These are phyloP conservation scores for Myzus persicae DNA, from an alignment of 1,140 invertebrate genomes.

Conservation along the genomic window DNA sequence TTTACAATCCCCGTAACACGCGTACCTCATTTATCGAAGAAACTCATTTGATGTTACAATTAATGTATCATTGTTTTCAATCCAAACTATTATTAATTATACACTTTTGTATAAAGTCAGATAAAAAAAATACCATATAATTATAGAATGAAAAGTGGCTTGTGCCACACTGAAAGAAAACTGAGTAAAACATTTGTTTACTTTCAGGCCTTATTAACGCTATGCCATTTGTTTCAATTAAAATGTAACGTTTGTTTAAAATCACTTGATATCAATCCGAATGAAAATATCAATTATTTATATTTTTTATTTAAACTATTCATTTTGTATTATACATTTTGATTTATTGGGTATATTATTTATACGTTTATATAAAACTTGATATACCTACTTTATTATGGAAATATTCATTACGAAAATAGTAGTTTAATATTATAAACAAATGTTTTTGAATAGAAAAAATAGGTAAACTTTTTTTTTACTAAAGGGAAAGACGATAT, in stretches of 20 bases:
- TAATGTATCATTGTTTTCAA: conserved; percentile 19
- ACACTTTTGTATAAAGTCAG: not conserved
- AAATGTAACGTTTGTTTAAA: not conserved
- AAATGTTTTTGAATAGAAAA: not conserved
- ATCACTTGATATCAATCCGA: not conserved
- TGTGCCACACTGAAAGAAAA: not conserved
- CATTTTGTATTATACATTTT: conserved; percentile 11
- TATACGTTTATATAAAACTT: not conserved
- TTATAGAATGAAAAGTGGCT: not conserved
- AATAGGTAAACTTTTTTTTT: not conserved
- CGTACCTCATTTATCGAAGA: not conserved
- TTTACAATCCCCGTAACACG: not conserved
- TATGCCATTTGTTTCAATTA: not conserved
- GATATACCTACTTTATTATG: conserved; percentile 15
- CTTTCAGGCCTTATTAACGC: not conserved
- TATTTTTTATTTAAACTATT: conserved; percentile 20
- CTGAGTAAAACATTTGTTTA: conserved; percentile 9
- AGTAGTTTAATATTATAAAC: not conserved
- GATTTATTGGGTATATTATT: not conserved
- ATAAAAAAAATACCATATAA: not conserved
- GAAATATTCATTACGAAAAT: not conserved
- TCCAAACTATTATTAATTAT: not conserved
- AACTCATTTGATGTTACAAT: not conserved
- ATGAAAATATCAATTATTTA: conserved; percentile 6
- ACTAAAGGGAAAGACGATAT: not conserved